These are phyloP conservation scores for Yoshiicerus persimilis DNA, from an alignment of 1,140 invertebrate genomes.

Conservation along the genomic window DNA sequence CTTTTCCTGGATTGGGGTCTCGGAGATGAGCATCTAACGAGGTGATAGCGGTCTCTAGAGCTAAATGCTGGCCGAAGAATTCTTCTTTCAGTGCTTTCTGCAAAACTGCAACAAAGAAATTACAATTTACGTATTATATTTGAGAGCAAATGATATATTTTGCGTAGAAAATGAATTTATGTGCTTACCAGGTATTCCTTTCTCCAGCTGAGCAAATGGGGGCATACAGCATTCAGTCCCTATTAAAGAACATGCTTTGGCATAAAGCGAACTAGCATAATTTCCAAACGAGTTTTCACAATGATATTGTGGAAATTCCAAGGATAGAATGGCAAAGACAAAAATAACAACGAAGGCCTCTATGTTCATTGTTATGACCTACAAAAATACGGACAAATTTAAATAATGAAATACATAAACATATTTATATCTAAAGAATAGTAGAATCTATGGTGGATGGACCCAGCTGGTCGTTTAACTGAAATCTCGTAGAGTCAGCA, in stretches of 20 bases:
- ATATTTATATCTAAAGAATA: too few species aligned
- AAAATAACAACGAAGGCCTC: not conserved
- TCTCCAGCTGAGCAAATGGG: not conserved
- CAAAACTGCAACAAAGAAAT: not conserved
- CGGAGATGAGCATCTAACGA: slow-evolving; percentile 52
- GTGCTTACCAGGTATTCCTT: not conserved
- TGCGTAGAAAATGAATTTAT: not conserved
- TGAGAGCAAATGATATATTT: not conserved
- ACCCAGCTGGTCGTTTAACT: too few species aligned
- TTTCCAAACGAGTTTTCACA: not conserved
- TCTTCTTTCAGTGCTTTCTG: not conserved
- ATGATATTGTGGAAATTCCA: not conserved
- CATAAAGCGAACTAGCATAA: not conserved
- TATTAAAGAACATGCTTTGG: not conserved
- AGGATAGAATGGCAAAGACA: not conserved
- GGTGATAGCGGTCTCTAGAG: slow-evolving; percentile 49
- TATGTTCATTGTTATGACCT: not conserved
- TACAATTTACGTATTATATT: not conserved
- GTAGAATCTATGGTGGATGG: too few species aligned
- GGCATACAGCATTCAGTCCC: not conserved
- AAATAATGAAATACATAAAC: too few species aligned
- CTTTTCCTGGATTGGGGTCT: slow-evolving; percentile 53
- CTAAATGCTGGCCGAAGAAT: slow-evolving; percentile 57
- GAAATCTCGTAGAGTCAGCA: too few species aligned
- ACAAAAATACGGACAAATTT: not conserved